A percentile compares a stretch with the other conserved stretches of the same genome.
Evolutionary conservation across 1,140 invertebrate species (phyloP).

Genomic region (Mamestra configurata): DNA sequence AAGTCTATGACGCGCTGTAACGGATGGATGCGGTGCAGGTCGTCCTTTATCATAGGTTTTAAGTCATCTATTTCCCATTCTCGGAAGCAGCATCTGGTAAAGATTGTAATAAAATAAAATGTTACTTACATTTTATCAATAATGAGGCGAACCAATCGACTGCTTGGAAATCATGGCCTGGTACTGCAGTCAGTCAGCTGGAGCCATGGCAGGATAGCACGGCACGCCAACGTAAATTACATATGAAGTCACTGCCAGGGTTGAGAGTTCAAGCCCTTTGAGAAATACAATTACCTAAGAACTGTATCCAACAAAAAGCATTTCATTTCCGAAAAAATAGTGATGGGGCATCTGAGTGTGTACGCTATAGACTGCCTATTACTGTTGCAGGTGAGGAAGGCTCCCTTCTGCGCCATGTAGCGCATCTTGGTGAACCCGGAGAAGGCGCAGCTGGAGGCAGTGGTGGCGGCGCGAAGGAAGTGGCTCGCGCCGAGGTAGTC

Average conservation of each 20-base stretch:
- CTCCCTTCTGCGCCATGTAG: constrained; percentile 69
- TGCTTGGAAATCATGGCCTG: too few species aligned
- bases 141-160: too few species aligned
- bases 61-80: constrained; percentile 70
- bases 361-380: constrained; percentile 72
- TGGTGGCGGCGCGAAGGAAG: constrained; percentile 68
- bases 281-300: constrained; percentile 65
- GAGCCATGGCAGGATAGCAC: too few species aligned
- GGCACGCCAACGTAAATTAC: too few species aligned
- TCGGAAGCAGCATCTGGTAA: constrained; percentile 66
- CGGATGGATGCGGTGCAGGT: constrained; percentile 63
- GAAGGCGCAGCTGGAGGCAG: constrained; percentile 63
- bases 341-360: constrained; percentile 68
- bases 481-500: constrained; percentile 71
- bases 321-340: constrained; percentile 66
- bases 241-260: too few species aligned
- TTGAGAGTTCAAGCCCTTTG: too few species aligned
- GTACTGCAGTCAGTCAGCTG: too few species aligned
- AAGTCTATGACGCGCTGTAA: constrained; percentile 71
- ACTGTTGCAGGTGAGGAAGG: constrained; percentile 64
- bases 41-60: constrained; percentile 63
- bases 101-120: too few species aligned
- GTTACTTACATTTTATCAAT: too few species aligned
- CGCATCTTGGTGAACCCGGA: constrained; percentile 67
- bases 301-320: constrained; percentile 73